A percentile compares a stretch with the other conserved stretches of the same genome.
Evolutionary conservation across 2,888 invertebrate species (phyloP).

Genomic region (Argyra leucocephala): DNA sequence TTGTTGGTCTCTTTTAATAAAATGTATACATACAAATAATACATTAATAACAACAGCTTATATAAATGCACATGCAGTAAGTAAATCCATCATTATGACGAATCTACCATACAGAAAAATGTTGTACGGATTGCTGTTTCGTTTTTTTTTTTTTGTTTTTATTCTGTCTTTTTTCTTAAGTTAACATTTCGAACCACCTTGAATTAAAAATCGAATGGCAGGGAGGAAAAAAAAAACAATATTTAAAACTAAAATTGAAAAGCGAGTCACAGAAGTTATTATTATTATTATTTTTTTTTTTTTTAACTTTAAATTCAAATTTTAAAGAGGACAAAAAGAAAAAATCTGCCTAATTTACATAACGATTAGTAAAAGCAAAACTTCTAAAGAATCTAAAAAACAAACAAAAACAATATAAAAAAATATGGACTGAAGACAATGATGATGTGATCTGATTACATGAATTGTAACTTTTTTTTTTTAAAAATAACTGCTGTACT

Average conservation of each 20-base stretch:
- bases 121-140: neutral
- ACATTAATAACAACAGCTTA: neutral
- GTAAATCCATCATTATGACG: slow-evolving; percentile 1
- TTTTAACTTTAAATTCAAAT: neutral
- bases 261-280: neutral
- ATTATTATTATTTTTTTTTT: neutral
- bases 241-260: neutral
- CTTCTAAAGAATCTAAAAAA: slow-evolving; percentile 9
- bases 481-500: neutral
- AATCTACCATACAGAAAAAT: neutral
- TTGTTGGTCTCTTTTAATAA: neutral
- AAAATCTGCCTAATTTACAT: slow-evolving; percentile 5
- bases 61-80: neutral
- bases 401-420: neutral
- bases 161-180: neutral
- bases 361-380: slow-evolving; percentile 10
- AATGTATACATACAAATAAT: no score
- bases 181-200: neutral
- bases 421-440: neutral
- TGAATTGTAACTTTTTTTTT: neutral
- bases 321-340: neutral
- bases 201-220: neutral
- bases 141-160: neutral
- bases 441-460: slow-evolving; percentile 6
- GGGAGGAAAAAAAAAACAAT: no score